These are phyloP conservation scores for Littorina saxatilis DNA, from an alignment of 1,140 invertebrate genomes.

Conservation along the genomic window DNA sequence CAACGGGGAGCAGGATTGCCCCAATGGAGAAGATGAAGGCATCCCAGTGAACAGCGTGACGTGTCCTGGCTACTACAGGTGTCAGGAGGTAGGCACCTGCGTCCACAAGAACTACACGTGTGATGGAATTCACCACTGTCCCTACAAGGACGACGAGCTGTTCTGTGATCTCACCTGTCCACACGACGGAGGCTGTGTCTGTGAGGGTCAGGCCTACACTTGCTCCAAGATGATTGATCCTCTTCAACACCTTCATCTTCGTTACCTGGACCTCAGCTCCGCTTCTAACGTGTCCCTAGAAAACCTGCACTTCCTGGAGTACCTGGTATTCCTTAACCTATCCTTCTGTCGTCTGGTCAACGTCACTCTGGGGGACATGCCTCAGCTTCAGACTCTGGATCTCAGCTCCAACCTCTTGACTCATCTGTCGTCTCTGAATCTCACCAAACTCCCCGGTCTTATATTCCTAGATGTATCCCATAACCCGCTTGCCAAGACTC, in stretches of 20 bases:
- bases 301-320: neutral
- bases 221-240: neutral
- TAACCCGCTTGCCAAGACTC: conserved; percentile 34
- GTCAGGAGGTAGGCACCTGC: conserved; percentile 8
- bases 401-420: conserved; percentile 21
- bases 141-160: conserved; percentile 37
- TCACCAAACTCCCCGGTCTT: conserved; percentile 1
- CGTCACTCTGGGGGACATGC: neutral
- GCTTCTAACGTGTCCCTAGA: neutral
- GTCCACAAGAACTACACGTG: conserved; percentile 28
- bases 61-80: conserved; percentile 22
- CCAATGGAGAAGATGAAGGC: neutral
- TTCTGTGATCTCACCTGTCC: conserved; percentile 31
- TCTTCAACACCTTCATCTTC: neutral
- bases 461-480: conserved; percentile 31
- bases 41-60: neutral
- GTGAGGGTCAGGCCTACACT: conserved; percentile 29
- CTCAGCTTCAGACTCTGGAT: conserved; percentile 23
- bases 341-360: conserved; percentile 3
- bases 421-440: conserved; percentile 2
- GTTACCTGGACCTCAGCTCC: conserved; percentile 22
- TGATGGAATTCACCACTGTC: conserved; percentile 39
- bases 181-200: conserved; percentile 24
- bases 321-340: conserved; percentile 24
- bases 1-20: neutral